A percentile compares a stretch with the other conserved stretches of the same genome.
Conservation (phyloP, 2,113 vertebrate species). For the Strix uralensis region DNA sequence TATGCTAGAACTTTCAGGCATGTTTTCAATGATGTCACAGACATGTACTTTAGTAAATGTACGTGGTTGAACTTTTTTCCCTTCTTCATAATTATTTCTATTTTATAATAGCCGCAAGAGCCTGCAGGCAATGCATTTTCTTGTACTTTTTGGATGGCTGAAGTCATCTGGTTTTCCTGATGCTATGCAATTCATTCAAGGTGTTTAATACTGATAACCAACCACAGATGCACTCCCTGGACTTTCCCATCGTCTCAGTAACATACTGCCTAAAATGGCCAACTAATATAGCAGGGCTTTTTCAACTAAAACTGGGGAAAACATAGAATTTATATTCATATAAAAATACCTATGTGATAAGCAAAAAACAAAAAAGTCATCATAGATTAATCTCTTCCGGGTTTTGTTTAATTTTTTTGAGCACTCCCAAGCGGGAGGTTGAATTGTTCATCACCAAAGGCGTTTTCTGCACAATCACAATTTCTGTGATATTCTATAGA, state of each 20-base stretch:
- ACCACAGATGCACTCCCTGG: slow-evolving; percentile 27
- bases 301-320: slow-evolving; percentile 5
- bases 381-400: slow-evolving; percentile 15
- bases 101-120: slow-evolving; percentile 10
- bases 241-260: slow-evolving; percentile 29
- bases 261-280: background rate
- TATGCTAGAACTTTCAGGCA: background rate
- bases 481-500: slow-evolving; percentile 45
- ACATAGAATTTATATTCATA: background rate
- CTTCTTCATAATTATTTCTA: slow-evolving; percentile 14
- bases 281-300: background rate
- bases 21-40: background rate
- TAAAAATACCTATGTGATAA: slow-evolving; percentile 21
- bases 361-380: background rate
- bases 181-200: slow-evolving; percentile 14
- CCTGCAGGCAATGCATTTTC: slow-evolving; percentile 19
- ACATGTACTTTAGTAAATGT: background rate
- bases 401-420: slow-evolving; percentile 57
- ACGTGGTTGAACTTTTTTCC: background rate
- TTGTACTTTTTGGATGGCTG: slow-evolving; percentile 10
- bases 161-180: slow-evolving; percentile 37
- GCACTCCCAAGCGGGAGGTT: background rate
- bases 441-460: slow-evolving; percentile 34
- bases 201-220: slow-evolving; percentile 59
- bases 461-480: background rate